A percentile compares a stretch with the other conserved stretches of the same genome.
phyloP scores from a whole-genome alignment of 2,113 vertebrate genomes.

The Campylorhamphus procurvoides region DNA sequence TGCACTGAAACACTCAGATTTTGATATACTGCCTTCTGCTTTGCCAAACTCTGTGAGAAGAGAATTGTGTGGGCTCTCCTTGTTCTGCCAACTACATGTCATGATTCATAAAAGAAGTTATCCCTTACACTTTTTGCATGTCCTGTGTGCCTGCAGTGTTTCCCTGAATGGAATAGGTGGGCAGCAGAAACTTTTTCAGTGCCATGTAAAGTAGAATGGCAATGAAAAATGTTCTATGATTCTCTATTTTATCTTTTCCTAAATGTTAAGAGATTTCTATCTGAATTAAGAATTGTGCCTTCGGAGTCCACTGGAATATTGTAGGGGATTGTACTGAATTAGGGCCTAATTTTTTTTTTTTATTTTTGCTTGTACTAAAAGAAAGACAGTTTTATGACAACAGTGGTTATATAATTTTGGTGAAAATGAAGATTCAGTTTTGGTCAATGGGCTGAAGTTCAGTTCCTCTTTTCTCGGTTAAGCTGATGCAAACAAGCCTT shows the following conservation, averaged over 20 bases:
- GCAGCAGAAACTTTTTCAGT: neutral
- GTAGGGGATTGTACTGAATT: neutral
- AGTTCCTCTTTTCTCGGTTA: neutral
- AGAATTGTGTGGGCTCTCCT: neutral
- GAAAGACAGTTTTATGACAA: neutral
- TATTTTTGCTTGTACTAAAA: neutral
- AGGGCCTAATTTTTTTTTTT: rapidly evolving
- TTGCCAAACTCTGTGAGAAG: neutral
- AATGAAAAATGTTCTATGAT: neutral
- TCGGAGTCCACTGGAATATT: neutral
- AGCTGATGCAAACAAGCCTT: neutral
- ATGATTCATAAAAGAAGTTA: neutral
- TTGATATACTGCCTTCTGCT: neutral
- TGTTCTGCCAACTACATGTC: neutral
- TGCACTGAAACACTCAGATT: neutral
- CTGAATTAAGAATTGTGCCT: neutral
- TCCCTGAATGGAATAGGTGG: neutral
- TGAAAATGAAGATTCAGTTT: neutral
- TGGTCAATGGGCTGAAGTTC: neutral
- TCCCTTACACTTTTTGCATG: neutral
- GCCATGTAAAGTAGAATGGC: neutral
- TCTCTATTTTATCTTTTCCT: neutral
- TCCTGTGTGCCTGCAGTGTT: neutral
- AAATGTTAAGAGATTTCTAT: neutral
- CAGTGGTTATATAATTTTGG: neutral